Evolutionary conservation across 2,797 vertebrate species (phyloP).

Genomic region (Dermochelys coriacea): DNA sequence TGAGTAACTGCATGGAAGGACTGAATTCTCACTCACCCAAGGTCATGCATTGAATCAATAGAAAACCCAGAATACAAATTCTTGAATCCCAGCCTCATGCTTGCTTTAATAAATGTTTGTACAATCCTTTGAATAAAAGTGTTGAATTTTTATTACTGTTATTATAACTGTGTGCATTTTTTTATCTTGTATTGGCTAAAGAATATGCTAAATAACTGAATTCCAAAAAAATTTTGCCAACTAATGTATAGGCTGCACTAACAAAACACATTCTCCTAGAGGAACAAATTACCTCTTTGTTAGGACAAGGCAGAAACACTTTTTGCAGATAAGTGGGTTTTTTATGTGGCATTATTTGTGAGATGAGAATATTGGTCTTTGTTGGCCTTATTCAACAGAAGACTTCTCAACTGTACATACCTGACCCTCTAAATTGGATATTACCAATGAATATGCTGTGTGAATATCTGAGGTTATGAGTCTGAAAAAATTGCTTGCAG

Average conservation of each 20-base stretch:
- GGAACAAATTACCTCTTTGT: not conserved
- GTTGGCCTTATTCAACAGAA: not conserved
- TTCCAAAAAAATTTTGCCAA: not conserved
- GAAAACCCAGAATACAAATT: slow-evolving; percentile 10
- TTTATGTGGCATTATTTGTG: not conserved
- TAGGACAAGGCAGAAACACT: not conserved
- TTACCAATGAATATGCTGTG: not conserved
- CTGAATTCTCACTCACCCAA: not conserved
- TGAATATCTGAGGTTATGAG: not conserved
- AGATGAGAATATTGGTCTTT: not conserved
- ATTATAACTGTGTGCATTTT: accelerated
- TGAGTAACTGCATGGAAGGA: not conserved
- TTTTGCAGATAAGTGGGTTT: not conserved
- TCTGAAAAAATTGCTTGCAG: not conserved
- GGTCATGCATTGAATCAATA: slow-evolving; percentile 21
- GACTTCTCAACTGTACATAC: not conserved
- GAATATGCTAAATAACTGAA: not conserved
- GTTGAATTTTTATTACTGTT: not conserved
- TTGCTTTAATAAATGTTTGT: not conserved
- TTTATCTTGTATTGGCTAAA: not conserved
- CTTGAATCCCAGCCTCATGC: not conserved
- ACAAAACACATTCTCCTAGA: not conserved
- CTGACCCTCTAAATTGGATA: not conserved
- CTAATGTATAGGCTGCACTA: not conserved
- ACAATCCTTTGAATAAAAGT: not conserved